phyloP scores from a whole-genome alignment of 2,888 invertebrate species.

The Girardia tigrina region DNA sequence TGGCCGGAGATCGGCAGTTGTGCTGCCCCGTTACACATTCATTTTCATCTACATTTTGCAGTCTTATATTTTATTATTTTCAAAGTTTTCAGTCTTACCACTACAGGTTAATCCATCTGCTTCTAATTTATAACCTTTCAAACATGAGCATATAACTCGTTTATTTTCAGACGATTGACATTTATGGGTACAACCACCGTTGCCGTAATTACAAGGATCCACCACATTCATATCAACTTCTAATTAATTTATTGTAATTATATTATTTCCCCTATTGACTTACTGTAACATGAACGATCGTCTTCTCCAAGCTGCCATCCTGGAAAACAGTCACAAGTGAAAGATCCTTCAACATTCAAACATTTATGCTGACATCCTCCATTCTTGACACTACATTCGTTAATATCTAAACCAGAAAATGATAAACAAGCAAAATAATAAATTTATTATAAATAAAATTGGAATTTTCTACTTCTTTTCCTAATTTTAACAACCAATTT shows the following conservation, averaged over 20 bases:
- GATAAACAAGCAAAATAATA: too few relatives aligned
- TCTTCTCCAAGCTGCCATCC: conserved; percentile 51
- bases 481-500: too few relatives aligned
- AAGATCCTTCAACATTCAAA: conserved; percentile 48
- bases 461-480: too few relatives aligned
- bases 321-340: conserved; percentile 43
- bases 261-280: neutral
- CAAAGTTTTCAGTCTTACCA: conserved; percentile 39
- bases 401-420: conserved; percentile 43
- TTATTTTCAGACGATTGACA: conserved; percentile 50
- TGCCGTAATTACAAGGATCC: conserved; percentile 50
- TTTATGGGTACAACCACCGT: conserved; percentile 54
- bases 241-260: conserved; percentile 34
- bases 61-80: neutral
- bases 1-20: conserved; percentile 52
- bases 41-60: conserved; percentile 41
- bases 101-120: conserved; percentile 45
- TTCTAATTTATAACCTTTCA: conserved; percentile 44
- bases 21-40: conserved; percentile 56
- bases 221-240: conserved; percentile 50
- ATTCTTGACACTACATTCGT: conserved; percentile 47
- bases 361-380: conserved; percentile 49
- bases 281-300: conserved; percentile 48
- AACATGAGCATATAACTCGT: conserved; percentile 42
- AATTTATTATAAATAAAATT: too few relatives aligned